These are phyloP conservation scores for Peromyscus polionotus DNA, from an alignment of 2,113 vertebrate genomes.

Conservation along the genomic window DNA sequence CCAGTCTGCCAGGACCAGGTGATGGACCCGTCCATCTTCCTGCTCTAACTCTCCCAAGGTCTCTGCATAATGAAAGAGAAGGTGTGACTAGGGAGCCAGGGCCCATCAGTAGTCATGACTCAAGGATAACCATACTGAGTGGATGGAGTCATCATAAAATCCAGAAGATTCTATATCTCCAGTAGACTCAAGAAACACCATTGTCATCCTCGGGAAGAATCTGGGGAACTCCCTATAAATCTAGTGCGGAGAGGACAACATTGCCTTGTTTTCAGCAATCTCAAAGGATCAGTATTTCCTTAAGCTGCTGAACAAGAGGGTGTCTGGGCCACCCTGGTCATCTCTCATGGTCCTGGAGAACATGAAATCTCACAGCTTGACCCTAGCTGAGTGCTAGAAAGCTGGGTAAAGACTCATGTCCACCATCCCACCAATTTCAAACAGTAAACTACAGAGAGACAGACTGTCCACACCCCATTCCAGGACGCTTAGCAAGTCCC, in stretches of 20 bases:
- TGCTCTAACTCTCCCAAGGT: background rate
- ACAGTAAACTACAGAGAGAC: background rate
- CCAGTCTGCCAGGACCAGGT: too few species aligned
- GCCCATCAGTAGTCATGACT: background rate
- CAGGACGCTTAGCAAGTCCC: background rate
- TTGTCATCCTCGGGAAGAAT: background rate
- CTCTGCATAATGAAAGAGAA: background rate
- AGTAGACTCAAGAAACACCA: background rate
- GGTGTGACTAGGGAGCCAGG: fast-evolving
- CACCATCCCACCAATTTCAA: background rate
- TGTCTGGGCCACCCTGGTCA: fast-evolving
- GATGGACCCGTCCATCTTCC: background rate
- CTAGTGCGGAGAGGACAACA: background rate
- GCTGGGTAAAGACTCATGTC: fast-evolving
- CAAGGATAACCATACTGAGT: background rate
- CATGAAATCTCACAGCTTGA: background rate
- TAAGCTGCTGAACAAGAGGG: fast-evolving
- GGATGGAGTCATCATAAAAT: fast-evolving
- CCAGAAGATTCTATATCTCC: background rate
- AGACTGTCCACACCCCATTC: background rate
- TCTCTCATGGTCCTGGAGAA: background rate
- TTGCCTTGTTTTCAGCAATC: background rate
- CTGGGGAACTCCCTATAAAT: background rate
- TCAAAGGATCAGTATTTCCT: background rate
- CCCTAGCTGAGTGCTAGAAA: background rate